phyloP scores from a whole-genome alignment of 2,113 vertebrate species.

The Tenebrosternarchus preto region DNA sequence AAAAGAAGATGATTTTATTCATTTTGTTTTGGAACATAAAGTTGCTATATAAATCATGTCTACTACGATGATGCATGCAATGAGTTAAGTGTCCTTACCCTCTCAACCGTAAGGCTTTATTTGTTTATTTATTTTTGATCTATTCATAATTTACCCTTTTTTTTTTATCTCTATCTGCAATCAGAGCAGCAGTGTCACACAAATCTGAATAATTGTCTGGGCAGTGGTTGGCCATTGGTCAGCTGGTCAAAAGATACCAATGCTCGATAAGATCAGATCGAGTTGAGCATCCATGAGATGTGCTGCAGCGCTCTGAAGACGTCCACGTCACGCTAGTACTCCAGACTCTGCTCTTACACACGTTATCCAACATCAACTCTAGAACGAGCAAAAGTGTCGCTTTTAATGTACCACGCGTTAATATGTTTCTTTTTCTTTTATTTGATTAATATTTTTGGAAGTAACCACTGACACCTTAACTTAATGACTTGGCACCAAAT shows the following conservation, averaged over 20 bases:
- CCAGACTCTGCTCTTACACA: neutral
- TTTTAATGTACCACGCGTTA: neutral
- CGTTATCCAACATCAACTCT: conserved; percentile 2
- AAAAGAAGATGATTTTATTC: conserved; percentile 74
- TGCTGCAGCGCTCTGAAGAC: neutral
- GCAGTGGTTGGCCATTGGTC: no score
- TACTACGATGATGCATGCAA: conserved; percentile 75
- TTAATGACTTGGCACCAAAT: conserved; percentile 21
- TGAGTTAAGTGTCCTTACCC: conserved; percentile 82
- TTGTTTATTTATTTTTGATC: conserved; percentile 61
- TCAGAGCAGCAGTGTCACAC: conserved; percentile 55
- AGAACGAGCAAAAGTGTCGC: neutral
- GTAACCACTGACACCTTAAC: neutral
- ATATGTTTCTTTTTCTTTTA: conserved; percentile 5
- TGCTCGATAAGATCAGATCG: conserved; percentile 5
- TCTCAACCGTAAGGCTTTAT: conserved; percentile 66
- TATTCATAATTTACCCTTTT: neutral
- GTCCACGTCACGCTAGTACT: neutral
- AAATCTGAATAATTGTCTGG: neutral
- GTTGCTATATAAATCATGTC: conserved; percentile 65
- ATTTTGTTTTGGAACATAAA: conserved; percentile 67
- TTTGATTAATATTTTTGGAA: conserved; percentile 1
- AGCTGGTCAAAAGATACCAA: neutral
- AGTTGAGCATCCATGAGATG: neutral
- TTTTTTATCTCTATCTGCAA: conserved; percentile 57